Evolutionary conservation across 1,140 invertebrate genomes (phyloP).

Genomic region (Drosophila melanogaster): DNA sequence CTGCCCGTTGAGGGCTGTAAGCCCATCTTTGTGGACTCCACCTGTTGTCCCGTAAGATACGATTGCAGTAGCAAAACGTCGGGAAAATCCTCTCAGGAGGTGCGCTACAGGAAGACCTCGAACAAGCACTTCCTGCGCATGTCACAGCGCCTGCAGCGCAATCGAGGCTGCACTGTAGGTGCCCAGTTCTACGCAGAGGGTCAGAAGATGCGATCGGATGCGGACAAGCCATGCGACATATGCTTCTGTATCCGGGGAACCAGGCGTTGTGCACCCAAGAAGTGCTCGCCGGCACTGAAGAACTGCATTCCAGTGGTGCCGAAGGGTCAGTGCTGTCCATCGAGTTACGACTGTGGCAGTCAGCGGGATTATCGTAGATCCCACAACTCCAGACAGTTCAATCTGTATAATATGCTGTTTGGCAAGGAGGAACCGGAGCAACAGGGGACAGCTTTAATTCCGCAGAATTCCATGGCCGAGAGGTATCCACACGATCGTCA

Average conservation of each 20-base stretch:
- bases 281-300: conserved; percentile 90
- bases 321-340: conserved; percentile 92
- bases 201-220: conserved; percentile 88
- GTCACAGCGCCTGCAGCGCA: conserved; percentile 73
- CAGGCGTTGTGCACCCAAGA: conserved; percentile 90
- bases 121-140: conserved; percentile 82
- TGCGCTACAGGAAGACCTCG: conserved; percentile 67
- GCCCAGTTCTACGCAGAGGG: conserved; percentile 89
- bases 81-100: conserved; percentile 76
- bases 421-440: conserved; percentile 72
- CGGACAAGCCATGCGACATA: conserved; percentile 88
- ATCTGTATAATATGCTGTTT: conserved; percentile 79
- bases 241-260: conserved; percentile 92
- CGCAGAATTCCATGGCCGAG: conserved; percentile 56
- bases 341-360: conserved; percentile 92
- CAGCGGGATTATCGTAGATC: conserved; percentile 73
- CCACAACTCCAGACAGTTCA: conserved; percentile 78
- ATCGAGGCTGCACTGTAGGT: conserved; percentile 87
- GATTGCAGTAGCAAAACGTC: conserved; percentile 88
- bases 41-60: conserved; percentile 94
- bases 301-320: conserved; percentile 91
- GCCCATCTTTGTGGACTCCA: conserved; percentile 88
- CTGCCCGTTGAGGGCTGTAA: conserved; percentile 91
- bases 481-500: conserved; percentile 75
- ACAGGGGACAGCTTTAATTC: conserved; percentile 34